Evolutionary conservation across 1,140 invertebrate genomes (phyloP).

Genomic region (Nasonia vitripennis): DNA sequence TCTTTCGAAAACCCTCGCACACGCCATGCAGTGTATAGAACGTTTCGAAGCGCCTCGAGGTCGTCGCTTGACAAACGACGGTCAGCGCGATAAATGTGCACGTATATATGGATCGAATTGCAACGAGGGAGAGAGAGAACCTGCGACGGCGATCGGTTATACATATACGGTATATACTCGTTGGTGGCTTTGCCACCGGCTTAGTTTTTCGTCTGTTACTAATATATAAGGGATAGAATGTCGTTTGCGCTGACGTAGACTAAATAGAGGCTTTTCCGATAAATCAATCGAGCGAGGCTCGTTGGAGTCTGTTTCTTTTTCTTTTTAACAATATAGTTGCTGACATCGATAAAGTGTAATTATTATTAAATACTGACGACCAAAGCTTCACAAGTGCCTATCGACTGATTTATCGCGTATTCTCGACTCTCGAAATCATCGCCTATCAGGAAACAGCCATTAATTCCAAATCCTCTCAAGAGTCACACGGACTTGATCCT

Average conservation of each 20-base stretch:
- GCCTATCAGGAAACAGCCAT: background rate
- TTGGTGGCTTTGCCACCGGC: background rate
- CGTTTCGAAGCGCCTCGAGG: background rate
- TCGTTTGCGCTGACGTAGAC: background rate
- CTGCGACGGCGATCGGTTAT: background rate
- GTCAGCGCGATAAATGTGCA: conserved; percentile 14
- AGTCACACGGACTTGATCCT: background rate
- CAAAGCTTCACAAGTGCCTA: conserved; percentile 51
- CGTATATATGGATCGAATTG: conserved; percentile 24
- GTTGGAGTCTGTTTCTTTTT: background rate
- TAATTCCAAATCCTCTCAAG: background rate
- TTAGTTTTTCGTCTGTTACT: conserved; percentile 38
- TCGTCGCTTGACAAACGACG: conserved; percentile 14
- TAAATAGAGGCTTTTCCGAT: background rate
- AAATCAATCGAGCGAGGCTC: background rate
- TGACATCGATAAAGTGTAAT: too few relatives aligned
- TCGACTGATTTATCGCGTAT: conserved; percentile 57
- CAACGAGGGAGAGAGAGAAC: background rate
- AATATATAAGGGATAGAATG: conserved; percentile 4
- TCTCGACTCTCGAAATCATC: background rate
- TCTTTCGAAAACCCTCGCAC: too few relatives aligned
- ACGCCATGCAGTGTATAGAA: background rate
- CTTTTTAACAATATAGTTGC: too few relatives aligned
- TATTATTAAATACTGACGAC: background rate
- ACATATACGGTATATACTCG: background rate